phyloP scores from a whole-genome alignment of 2,797 vertebrate genomes.

The Kryptopterus vitreolus region DNA sequence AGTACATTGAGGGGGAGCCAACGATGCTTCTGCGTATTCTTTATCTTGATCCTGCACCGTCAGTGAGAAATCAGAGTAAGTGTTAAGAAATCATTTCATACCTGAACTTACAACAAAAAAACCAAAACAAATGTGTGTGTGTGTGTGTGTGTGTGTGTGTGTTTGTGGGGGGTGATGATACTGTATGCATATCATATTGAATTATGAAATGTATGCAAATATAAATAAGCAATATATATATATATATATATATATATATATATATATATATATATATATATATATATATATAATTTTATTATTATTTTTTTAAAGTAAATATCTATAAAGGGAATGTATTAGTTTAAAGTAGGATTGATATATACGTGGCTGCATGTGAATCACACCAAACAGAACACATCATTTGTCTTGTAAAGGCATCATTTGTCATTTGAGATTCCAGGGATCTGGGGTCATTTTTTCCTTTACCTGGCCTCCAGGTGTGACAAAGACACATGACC shows the following conservation, averaged over 20 bases:
- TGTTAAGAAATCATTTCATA: not conserved
- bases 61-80: not conserved
- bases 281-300: too few relatives aligned
- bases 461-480: not conserved
- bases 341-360: not conserved
- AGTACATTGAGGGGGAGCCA: not conserved
- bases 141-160: not conserved
- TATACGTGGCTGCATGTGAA: not conserved
- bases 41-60: not conserved
- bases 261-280: too few relatives aligned
- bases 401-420: not conserved
- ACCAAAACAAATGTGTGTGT: not conserved
- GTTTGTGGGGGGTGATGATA: too few relatives aligned
- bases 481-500: not conserved
- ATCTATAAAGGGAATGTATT: not conserved
- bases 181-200: too few relatives aligned
- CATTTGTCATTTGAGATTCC: not conserved
- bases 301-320: too few relatives aligned
- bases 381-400: not conserved
- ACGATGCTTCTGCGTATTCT: not conserved
- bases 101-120: not conserved
- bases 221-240: not conserved
- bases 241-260: not conserved
- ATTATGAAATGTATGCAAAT: not conserved
- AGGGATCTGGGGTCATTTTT: not conserved